These are phyloP conservation scores for Empidonax traillii DNA, from an alignment of 2,113 vertebrate genomes.

Conservation along the genomic window DNA sequence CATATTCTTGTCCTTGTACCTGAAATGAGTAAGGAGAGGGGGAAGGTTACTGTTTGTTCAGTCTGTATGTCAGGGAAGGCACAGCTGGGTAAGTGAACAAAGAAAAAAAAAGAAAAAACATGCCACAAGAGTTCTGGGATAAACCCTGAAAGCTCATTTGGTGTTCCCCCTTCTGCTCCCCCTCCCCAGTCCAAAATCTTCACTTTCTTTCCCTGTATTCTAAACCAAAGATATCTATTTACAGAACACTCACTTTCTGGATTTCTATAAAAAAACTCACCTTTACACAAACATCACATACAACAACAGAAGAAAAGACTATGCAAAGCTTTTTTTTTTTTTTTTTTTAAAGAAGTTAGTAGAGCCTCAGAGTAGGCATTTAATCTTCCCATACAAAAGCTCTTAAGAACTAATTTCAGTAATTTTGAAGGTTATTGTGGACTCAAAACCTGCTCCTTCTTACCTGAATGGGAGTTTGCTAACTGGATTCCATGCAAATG, in stretches of 20 bases:
- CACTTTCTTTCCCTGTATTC: background rate
- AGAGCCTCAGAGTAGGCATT: background rate
- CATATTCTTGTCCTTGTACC: constrained; percentile 78
- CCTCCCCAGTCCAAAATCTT: background rate
- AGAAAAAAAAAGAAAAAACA: background rate
- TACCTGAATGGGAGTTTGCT: background rate
- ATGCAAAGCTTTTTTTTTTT: background rate
- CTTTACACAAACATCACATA: background rate
- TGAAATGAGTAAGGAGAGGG: constrained; percentile 32
- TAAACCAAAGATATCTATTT: background rate
- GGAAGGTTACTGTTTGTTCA: background rate
- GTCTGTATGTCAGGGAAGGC: background rate
- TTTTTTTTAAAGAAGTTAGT: background rate
- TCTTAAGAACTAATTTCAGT: background rate
- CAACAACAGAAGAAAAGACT: background rate
- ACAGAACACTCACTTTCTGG: background rate
- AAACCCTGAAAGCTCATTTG: background rate
- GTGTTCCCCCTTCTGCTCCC: background rate
- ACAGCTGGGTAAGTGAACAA: background rate
- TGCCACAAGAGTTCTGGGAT: background rate
- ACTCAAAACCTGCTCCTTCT: background rate
- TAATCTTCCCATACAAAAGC: background rate
- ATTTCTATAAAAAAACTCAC: background rate
- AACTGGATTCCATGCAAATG: background rate
- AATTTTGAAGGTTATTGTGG: background rate